Base-by-base conservation (phyloP, 2,797 vertebrate genomes). In the Schizopygopsis pylzovi region DNA sequence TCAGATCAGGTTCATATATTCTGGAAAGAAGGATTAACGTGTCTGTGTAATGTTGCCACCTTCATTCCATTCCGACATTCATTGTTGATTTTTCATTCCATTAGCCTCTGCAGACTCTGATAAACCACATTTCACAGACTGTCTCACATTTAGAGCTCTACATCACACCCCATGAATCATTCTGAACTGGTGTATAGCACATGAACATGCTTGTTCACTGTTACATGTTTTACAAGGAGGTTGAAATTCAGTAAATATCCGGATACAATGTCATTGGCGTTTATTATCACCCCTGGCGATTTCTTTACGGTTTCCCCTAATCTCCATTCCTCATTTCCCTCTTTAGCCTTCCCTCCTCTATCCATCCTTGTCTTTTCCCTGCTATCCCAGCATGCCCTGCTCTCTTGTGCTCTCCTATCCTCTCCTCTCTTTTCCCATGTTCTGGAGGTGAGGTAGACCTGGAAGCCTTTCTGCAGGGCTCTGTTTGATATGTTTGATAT, bases 401-500 rank as follows among this genome's bases (percentile, higher is more conserved):
- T 85, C 41, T 43, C 41, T 43, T 43, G 84, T 89, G 72, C 84
- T 76, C 87, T 91, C 89, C 90, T 86, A 22, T 47, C 28, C 63
- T 37, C 73, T 87, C 77, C 87, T 78, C 79, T 81, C 88, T 89
- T 90, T 84, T 87, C 91, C 91, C 91, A 91, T 79, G 76, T 78
- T 88, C 91, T 93, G 86, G 89, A 95, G 93, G 88, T 92, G 90
- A 94, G 94, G 93, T 97, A 96, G 95, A 96, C 94, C 95, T 96
- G 95, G 97, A 98, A 95, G 96, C 95, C 96, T 97, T 96, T 93
- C 95, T 98, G 98, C 98, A 96, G 95, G 97, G 94, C 97, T 97
- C 98, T 99, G 98, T 99, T 96, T 99, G 98, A 99, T 99, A 99
- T 99, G 98, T 99, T 99, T 99, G 98, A 99, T 99, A 99, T 99